Evolutionary conservation across 2,113 vertebrate genomes (phyloP).

Genomic region (Pleuronectes platessa): DNA sequence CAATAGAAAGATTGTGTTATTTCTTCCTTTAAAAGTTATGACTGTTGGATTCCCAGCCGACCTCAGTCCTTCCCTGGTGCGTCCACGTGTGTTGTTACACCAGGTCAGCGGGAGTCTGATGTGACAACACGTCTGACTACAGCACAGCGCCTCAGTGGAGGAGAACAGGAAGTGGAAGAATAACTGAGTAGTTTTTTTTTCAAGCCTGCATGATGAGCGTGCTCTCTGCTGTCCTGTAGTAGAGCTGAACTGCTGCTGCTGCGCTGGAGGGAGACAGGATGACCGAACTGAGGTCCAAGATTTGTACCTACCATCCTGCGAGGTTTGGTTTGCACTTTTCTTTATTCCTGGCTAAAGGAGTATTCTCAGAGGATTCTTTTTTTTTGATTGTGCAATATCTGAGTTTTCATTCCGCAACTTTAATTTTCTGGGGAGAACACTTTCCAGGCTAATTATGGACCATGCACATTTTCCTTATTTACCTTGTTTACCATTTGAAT

Average conservation of each 20-base stretch:
- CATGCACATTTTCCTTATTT: not conserved
- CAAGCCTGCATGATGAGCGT: not conserved
- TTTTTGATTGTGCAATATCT: not conserved
- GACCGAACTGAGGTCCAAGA: not conserved
- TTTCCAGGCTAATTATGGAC: not conserved
- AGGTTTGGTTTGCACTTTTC: not conserved
- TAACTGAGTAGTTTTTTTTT: not conserved
- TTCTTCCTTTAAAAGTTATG: not conserved
- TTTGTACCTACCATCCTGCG: not conserved
- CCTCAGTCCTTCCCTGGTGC: not conserved
- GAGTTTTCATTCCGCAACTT: not conserved
- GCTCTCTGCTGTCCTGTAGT: not conserved
- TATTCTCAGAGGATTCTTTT: not conserved
- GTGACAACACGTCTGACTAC: not conserved
- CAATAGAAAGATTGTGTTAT: no score
- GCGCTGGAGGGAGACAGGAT: not conserved
- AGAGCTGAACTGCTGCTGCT: not conserved
- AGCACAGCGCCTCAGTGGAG: not conserved
- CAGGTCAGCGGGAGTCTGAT: not conserved
- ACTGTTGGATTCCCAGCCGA: not conserved
- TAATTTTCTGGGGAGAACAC: not conserved
- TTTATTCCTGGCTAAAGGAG: not conserved
- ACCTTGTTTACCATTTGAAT: not conserved
- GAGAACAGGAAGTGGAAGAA: constrained; percentile 35
- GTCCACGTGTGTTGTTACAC: not conserved